phyloP scores from a whole-genome alignment of 2,888 invertebrate genomes.

The Athalia rosae region DNA sequence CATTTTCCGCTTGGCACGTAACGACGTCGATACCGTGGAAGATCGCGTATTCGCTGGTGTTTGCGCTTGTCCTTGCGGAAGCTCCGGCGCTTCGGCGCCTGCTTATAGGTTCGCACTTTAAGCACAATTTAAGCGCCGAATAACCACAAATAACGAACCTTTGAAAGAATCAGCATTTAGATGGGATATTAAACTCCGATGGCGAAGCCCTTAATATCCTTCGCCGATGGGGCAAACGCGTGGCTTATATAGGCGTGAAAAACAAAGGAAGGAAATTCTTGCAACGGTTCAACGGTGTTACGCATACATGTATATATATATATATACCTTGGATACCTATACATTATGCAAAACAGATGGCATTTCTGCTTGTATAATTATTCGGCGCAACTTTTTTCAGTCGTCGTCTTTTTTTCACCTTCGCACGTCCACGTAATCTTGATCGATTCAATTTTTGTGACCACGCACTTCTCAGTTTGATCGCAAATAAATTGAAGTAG shows the following conservation, averaged over 20 bases:
- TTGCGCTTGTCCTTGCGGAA: neutral
- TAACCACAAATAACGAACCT: slow-evolving; percentile 62
- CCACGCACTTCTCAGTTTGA: too few relatives aligned
- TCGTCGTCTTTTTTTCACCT: too few relatives aligned
- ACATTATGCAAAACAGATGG: too few relatives aligned
- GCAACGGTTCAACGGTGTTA: neutral
- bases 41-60: too few relatives aligned
- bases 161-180: slow-evolving; percentile 64
- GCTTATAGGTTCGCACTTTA: slow-evolving; percentile 51
- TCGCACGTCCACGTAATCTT: too few relatives aligned
- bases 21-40: too few relatives aligned
- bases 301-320: too few relatives aligned
- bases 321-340: too few relatives aligned
- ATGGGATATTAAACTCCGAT: slow-evolving; percentile 57
- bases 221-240: slow-evolving; percentile 7
- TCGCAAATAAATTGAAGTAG: neutral
- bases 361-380: too few relatives aligned
- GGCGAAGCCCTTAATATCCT: slow-evolving; percentile 49
- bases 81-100: slow-evolving; percentile 22
- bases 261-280: slow-evolving; percentile 18
- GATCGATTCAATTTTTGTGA: too few relatives aligned
- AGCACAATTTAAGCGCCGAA: slow-evolving; percentile 59
- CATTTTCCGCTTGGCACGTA: too few relatives aligned
- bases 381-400: too few relatives aligned
- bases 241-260: slow-evolving; percentile 31